Percentiles rank a stretch among this genome's conserved stretches.
These are phyloP conservation scores for mouse (Mus musculus) DNA, from an alignment of 2,113 vertebrate species.

Conservation along the genomic window DNA sequence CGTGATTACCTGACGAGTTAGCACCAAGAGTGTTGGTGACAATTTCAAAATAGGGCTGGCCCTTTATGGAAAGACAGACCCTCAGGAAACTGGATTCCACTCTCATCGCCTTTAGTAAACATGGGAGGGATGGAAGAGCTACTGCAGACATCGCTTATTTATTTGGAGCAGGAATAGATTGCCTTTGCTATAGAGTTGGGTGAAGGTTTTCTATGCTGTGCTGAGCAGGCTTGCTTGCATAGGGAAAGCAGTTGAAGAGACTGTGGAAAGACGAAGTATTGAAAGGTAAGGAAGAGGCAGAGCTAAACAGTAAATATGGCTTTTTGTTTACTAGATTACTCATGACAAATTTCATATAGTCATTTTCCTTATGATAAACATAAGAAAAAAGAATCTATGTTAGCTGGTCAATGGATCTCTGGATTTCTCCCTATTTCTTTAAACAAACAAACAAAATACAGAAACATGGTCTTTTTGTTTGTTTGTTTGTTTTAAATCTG, in stretches of 20 bases:
- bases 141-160: not conserved
- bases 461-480: too few relatives aligned
- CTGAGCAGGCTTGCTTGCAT: not conserved
- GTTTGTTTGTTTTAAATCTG: not conserved
- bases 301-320: not conserved
- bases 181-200: not conserved
- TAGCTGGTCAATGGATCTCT: not conserved
- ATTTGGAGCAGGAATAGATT: not conserved
- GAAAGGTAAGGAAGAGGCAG: not conserved
- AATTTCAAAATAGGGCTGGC: not conserved
- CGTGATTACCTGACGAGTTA: not conserved
- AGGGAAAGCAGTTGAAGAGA: not conserved
- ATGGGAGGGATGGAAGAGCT: not conserved
- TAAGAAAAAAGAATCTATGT: not conserved
- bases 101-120: not conserved
- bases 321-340: not conserved
- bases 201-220: not conserved
- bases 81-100: not conserved
- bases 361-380: slow-evolving; percentile 7
- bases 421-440: not conserved
- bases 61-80: not conserved
- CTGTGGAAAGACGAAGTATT: not conserved
- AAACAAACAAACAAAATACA: not conserved
- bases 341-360: not conserved
- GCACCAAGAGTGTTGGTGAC: not conserved